Evolutionary conservation across 1,140 invertebrate genomes (phyloP), one percentile per base, ranked within the genome.

Genomic region (Heliothis virescens): DNA sequence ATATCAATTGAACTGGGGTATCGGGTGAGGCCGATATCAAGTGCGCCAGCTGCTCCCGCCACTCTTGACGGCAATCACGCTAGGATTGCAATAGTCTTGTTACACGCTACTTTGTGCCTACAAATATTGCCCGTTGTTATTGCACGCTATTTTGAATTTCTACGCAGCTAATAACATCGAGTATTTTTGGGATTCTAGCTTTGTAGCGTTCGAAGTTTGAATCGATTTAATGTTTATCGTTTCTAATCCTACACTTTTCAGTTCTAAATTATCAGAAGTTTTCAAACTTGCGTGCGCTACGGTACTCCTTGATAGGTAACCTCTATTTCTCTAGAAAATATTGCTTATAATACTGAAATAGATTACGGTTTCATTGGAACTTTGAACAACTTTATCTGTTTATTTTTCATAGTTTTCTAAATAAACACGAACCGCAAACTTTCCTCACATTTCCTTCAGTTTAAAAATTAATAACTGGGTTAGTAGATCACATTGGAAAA

Each of bases 1-100:
- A 89, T 80, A 81, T 84, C 82, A 86, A 90, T 88, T 90, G 82
- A 82, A 62, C 67, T 62, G 53, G 72, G 78, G 72, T 71, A 81
- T 87, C 77, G 65, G 76, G 69, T 81, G 67, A 41, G 67, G 53
- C 50, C 50, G 52, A 75, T 65, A 80, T 75, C 52, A 67, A 67
- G 62, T 59, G 34, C 7, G 29, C 15, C 60, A 57, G 75, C 53
- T 57, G 62, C 29, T 67, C 11, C 50, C 18, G 41, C 15, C 3
- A 55, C 26, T 69, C 75, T 48, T 69, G 60, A 69, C 12, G 52
- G 75, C 47, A 69, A 78, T 78, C 63, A 41, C 16, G 73, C 26
- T 62, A 21, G 63, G 62, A 57, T 78, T 78, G 52, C 52, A 26
- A 78, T 48, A 12, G 16, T 67, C 71, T 55, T 26, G 21, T 3